phyloP scores from a whole-genome alignment of 2,113 vertebrate genomes.

The Alectura lathami region DNA sequence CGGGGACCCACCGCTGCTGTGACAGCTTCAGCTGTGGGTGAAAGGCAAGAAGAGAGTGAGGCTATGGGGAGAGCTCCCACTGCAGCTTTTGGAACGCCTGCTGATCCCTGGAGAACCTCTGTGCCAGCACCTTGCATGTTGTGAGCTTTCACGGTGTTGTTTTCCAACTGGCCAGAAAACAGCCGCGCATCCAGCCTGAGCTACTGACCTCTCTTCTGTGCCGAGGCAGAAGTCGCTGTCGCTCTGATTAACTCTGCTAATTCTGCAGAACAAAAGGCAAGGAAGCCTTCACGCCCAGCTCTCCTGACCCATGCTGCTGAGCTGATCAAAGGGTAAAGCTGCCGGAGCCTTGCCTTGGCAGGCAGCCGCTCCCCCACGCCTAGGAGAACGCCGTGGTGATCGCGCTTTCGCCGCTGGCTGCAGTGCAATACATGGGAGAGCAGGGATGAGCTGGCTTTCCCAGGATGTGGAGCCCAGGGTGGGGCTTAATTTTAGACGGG shows the following conservation, averaged over 20 bases:
- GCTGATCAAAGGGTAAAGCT: conserved; percentile 47
- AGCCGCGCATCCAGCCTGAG: conserved; percentile 17
- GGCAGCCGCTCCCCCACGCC: background rate
- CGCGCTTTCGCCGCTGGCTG: background rate
- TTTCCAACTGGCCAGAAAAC: conserved; percentile 14
- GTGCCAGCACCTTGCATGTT: background rate
- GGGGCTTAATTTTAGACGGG: background rate
- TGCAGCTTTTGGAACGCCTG: background rate
- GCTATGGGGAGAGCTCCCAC: background rate
- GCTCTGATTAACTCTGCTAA: conserved; percentile 65
- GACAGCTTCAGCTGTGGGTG: background rate
- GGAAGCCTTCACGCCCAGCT: conserved; percentile 14
- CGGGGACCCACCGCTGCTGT: background rate
- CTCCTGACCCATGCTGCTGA: conserved; percentile 44
- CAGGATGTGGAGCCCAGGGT: background rate
- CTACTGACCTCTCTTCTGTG: conserved; percentile 61
- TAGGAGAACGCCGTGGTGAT: background rate
- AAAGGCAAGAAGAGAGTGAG: background rate
- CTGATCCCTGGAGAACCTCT: background rate
- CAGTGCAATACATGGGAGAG: background rate
- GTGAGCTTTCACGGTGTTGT: background rate
- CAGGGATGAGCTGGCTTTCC: background rate
- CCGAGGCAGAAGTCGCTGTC: conserved; percentile 62
- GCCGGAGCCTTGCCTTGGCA: background rate
- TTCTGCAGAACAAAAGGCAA: conserved; percentile 60